These are phyloP conservation scores for Cactoblastis cactorum DNA, from an alignment of 2,888 invertebrate genomes.

Conservation along the genomic window DNA sequence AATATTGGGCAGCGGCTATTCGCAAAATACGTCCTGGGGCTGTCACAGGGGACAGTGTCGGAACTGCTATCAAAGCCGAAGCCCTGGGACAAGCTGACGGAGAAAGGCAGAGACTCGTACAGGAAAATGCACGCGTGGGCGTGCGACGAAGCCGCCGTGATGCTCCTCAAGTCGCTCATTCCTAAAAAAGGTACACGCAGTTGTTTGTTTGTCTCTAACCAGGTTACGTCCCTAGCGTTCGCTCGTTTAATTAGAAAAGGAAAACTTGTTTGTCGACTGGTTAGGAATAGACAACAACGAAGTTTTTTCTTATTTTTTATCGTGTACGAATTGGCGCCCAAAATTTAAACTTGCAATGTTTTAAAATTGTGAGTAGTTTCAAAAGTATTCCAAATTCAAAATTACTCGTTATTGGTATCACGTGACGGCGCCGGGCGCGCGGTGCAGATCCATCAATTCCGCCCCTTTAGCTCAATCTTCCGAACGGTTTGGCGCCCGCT, in stretches of 20 bases:
- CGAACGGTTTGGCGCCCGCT: constrained; percentile 57
- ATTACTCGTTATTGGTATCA: constrained; percentile 10
- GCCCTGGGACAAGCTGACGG: constrained; percentile 99
- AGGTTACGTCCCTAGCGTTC: constrained; percentile 8
- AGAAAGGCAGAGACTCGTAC: constrained; percentile 99
- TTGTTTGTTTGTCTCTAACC: constrained; percentile 30
- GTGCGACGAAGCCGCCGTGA: constrained; percentile 97
- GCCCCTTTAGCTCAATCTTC: constrained; percentile 47
- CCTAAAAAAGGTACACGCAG: constrained; percentile 93
- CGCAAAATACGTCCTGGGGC: constrained; percentile 98
- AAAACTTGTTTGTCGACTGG: constrained; percentile 12
- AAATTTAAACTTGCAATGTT: constrained; percentile 10
- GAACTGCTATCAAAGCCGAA: constrained; percentile 99
- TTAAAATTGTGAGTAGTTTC: constrained; percentile 6
- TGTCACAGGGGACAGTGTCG: constrained; percentile 98
- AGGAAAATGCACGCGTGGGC: constrained; percentile 99
- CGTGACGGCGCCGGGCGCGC: constrained; percentile 19
- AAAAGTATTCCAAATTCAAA: constrained; percentile 10
- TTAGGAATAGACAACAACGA: constrained; percentile 17
- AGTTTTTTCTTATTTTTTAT: constrained; percentile 7
- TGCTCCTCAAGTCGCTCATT: constrained; percentile 98
- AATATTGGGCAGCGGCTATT: constrained; percentile 99
- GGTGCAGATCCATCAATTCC: constrained; percentile 36
- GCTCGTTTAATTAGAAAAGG: constrained; percentile 11
- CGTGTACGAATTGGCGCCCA: background rate